Evolutionary conservation across 2,888 invertebrate species (phyloP).

Genomic region (Synanthedon myopaeformis): DNA sequence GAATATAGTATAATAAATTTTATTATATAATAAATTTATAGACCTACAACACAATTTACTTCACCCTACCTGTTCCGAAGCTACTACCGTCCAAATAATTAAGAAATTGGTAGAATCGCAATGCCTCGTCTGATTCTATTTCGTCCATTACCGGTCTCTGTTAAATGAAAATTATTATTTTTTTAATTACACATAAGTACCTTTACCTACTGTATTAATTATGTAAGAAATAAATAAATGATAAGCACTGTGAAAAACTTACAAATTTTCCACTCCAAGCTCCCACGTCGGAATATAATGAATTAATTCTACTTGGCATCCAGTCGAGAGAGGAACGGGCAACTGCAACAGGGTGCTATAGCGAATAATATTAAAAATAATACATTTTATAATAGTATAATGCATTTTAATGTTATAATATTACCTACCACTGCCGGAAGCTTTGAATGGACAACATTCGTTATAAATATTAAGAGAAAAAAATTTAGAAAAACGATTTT

Average conservation of each 20-base stretch:
- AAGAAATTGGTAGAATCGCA: slow-evolving; percentile 58
- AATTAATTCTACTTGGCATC: slow-evolving; percentile 63
- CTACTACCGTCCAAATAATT: slow-evolving; percentile 63
- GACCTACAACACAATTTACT: too few species aligned
- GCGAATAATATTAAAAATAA: neutral
- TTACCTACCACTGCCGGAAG: neutral
- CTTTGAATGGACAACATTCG: neutral
- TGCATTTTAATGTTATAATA: neutral
- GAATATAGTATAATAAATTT: too few species aligned
- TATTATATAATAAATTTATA: too few species aligned
- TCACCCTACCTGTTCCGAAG: slow-evolving; percentile 50
- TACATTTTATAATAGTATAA: neutral
- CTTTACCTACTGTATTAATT: neutral
- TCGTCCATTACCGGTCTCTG: slow-evolving; percentile 66
- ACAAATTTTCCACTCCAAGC: slow-evolving; percentile 67
- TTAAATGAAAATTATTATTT: slow-evolving; percentile 7
- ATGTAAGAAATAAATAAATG: neutral
- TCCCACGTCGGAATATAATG: slow-evolving; percentile 60
- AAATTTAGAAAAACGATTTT: too few species aligned
- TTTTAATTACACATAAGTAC: neutral
- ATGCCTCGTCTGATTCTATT: slow-evolving; percentile 61
- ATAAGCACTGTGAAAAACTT: too few species aligned
- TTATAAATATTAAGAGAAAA: too few species aligned
- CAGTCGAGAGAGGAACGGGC: slow-evolving; percentile 58
- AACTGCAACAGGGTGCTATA: slow-evolving; percentile 52